Conservation (phyloP, 2,113 vertebrate species). For the Saccopteryx leptura region DNA sequence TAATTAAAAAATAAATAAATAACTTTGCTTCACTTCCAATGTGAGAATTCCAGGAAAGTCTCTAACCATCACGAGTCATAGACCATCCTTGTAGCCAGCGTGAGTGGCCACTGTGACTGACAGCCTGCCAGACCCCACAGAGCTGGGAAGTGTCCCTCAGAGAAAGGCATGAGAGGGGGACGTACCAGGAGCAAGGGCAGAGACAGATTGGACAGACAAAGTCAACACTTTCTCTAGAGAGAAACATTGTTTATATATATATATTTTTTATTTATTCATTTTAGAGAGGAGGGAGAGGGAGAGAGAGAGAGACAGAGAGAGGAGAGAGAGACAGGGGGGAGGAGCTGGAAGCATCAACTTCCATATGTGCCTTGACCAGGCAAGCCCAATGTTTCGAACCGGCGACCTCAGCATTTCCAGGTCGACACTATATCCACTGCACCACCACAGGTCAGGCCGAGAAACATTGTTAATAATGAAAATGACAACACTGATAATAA, state of each 20-base stretch:
- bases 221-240: background rate
- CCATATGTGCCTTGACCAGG: too few relatives aligned
- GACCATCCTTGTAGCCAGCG: background rate
- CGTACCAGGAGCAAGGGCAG: background rate
- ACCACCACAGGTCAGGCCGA: background rate
- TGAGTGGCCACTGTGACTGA: background rate
- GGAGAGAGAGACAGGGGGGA: too few relatives aligned
- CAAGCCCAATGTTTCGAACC: too few relatives aligned
- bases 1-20: conserved; percentile 31
- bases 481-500: background rate
- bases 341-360: too few relatives aligned
- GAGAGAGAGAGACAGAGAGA: too few relatives aligned
- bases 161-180: background rate
- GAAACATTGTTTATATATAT: background rate
- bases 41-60: background rate
- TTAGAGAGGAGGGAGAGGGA: too few relatives aligned
- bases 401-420: too few relatives aligned
- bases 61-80: background rate
- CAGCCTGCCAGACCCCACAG: too few relatives aligned
- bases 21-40: background rate
- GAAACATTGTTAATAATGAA: background rate
- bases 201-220: background rate
- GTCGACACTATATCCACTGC: too few relatives aligned
- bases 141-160: background rate
- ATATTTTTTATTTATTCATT: too few relatives aligned